These are phyloP conservation scores for Rhynchonycteris naso DNA, from an alignment of 2,797 vertebrate species.

Conservation along the genomic window DNA sequence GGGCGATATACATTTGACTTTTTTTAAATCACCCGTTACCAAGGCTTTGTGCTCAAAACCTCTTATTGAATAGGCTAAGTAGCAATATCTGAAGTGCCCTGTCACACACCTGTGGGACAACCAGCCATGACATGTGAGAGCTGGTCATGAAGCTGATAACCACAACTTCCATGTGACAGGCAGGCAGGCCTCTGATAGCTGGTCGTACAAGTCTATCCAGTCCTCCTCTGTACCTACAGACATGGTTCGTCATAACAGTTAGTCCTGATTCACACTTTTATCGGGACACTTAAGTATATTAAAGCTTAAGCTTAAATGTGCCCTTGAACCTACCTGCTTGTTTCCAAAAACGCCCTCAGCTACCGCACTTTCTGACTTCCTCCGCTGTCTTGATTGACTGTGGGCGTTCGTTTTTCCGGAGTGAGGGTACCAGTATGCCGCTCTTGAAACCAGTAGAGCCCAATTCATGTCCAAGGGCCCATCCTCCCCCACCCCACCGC, in stretches of 20 bases:
- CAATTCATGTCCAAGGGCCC: background rate
- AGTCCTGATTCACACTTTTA: background rate
- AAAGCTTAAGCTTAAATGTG: background rate
- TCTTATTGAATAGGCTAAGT: too few relatives aligned
- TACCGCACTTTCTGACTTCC: background rate
- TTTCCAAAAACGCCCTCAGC: background rate
- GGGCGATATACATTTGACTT: background rate
- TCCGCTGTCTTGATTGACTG: accelerated
- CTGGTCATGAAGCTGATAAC: background rate
- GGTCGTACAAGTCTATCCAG: background rate
- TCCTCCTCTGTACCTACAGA: background rate
- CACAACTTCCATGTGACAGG: background rate
- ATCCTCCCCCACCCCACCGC: too few relatives aligned
- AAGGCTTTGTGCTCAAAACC: background rate
- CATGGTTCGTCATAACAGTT: background rate
- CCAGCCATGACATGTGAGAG: accelerated
- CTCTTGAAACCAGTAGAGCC: background rate
- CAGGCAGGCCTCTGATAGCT: background rate
- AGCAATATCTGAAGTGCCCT: background rate
- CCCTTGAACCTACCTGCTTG: background rate
- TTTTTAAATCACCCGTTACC: background rate
- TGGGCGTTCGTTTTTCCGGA: background rate
- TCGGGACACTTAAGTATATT: background rate
- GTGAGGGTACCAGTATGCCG: background rate
- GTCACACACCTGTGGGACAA: background rate